Base-by-base conservation (phyloP, 2,888 invertebrate species). In the Serrognathus titanus region DNA sequence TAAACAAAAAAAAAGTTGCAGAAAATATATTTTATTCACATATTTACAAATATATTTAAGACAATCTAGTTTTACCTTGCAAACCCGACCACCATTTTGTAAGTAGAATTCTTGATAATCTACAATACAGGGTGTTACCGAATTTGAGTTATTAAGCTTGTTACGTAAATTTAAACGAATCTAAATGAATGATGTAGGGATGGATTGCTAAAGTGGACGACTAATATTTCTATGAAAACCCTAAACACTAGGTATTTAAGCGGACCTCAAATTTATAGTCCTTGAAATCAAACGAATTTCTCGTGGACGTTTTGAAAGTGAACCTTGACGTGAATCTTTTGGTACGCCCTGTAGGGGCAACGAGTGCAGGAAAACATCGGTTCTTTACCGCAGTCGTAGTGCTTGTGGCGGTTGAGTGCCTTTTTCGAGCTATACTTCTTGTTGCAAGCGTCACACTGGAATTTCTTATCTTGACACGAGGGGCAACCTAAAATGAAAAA, bases 391-490 rank as follows among this genome's bases (percentile, higher is more conserved):
- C 66, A 66, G 16, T 59, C 62, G 53, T 61, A 59, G n/a, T 41
- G 49, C 38, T 85, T 78, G 71, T 89, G 89, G 68, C 88, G 81
- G 69, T 85, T 81, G 68, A 88, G 82, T 35, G 87, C 86, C 67
- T 86, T 86, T 76, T 87, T 85, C 79, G 87, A 87, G 60, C 85
- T 83, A 75, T 88, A 89, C 67, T 84, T 85, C 71, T 86, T 82
- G 71, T 85, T 85, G 73, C 88, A 88, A 63, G 82, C 83, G 63
- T 83, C 83, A 72, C 88, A 85, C 65, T 83, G 80, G 59, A 76
- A 81, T 48, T 48, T 39, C 13, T 16, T 39, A 2, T 11, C 16
- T 11, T 43, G 16, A 9, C 3, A 16, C 7, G 1, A 5, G n/a
- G 10, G 10, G n/a, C 8, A 24, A 16, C 51, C 43, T 41, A 51